Conservation (phyloP, 2,888 invertebrate genomes). For the Scaptomyza polygonia region DNA sequence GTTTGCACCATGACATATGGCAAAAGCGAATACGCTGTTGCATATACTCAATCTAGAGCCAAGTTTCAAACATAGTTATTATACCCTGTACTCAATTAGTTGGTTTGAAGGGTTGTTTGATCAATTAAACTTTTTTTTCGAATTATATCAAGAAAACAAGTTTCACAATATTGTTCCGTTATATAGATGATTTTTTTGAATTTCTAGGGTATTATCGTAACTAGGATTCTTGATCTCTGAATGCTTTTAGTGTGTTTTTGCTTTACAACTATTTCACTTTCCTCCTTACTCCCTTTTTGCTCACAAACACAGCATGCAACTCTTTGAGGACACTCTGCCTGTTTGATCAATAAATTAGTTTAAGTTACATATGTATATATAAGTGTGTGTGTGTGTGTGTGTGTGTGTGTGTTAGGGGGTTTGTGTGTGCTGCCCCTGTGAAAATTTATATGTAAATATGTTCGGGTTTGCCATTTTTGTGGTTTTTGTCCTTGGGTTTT, state of each 20-base stretch:
- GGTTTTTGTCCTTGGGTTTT: conserved; percentile 40
- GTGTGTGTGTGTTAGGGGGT: too few relatives aligned
- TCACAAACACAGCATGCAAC: conserved; percentile 11
- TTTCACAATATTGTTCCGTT: too few relatives aligned
- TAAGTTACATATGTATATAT: conserved; percentile 1
- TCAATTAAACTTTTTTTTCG: too few relatives aligned
- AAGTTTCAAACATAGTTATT: conserved; percentile 18
- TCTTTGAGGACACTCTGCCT: conserved; percentile 32
- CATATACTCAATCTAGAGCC: conserved; percentile 14
- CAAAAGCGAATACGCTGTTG: conserved; percentile 17
- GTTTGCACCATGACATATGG: conserved; percentile 25
- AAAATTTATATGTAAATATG: conserved; percentile 24
- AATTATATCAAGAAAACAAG: too few relatives aligned
- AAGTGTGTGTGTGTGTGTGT: conserved; percentile 3
- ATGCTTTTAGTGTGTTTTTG: not conserved
- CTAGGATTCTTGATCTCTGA: not conserved
- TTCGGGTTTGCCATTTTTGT: conserved; percentile 31
- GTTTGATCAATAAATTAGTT: conserved; percentile 56
- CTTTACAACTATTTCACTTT: not conserved
- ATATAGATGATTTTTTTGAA: too few relatives aligned
- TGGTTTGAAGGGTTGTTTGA: too few relatives aligned
- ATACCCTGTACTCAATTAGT: conserved; percentile 14
- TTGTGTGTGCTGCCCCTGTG: conserved; percentile 15
- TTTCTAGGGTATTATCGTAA: not conserved
- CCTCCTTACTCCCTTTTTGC: not conserved